phyloP scores from a whole-genome alignment of 1,140 invertebrate genomes.

The Oscheius sp. region DNA sequence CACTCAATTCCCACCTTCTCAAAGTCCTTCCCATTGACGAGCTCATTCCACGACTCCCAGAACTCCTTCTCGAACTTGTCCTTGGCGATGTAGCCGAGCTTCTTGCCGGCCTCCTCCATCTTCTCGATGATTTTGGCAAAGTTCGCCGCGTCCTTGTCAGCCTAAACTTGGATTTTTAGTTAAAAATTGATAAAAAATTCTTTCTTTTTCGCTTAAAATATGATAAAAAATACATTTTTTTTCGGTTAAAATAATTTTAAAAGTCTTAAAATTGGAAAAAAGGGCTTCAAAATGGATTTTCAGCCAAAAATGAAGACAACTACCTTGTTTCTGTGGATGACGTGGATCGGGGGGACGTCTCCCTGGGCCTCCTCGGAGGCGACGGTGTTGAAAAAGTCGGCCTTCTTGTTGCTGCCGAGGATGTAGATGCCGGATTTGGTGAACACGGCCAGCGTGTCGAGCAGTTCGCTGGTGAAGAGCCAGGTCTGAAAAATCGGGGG shows the following conservation, averaged over 20 bases:
- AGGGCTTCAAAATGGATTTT: not conserved
- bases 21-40: slow-evolving; percentile 63
- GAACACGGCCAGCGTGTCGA: slow-evolving; percentile 89
- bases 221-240: too few relatives aligned
- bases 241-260: slow-evolving; percentile 10
- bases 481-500: slow-evolving; percentile 72
- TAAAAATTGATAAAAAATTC: too few relatives aligned
- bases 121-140: slow-evolving; percentile 76
- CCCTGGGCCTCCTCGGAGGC: slow-evolving; percentile 77
- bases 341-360: slow-evolving; percentile 75
- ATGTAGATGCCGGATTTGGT: slow-evolving; percentile 77
- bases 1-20: not conserved
- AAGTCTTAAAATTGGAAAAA: too few relatives aligned
- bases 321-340: slow-evolving; percentile 86
- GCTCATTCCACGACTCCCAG: slow-evolving; percentile 81
- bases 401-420: slow-evolving; percentile 94
- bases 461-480: slow-evolving; percentile 92
- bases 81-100: slow-evolving; percentile 7
- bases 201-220: too few relatives aligned
- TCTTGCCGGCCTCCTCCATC: not conserved
- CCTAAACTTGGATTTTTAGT: slow-evolving; percentile 68
- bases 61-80: slow-evolving; percentile 83
- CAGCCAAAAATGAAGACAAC: slow-evolving; percentile 9
- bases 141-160: slow-evolving; percentile 90
- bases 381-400: slow-evolving; percentile 89